phyloP scores from a whole-genome alignment of 1,140 invertebrate species.

The Aleiodes sp. region DNA sequence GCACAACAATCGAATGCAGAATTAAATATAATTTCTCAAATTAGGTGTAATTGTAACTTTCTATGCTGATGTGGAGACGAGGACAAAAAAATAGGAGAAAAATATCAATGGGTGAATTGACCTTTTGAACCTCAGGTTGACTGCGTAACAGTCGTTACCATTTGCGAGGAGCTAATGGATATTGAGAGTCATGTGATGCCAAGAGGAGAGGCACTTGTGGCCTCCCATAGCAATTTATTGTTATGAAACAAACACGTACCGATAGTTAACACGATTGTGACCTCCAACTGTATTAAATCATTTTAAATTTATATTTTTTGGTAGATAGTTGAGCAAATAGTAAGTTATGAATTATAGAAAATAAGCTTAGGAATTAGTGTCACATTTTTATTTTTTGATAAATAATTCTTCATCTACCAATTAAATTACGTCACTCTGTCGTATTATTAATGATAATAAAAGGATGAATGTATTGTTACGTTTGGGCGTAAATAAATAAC shows the following conservation, averaged over 20 bases:
- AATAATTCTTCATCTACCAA: too few relatives aligned
- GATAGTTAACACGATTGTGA: constrained; percentile 2
- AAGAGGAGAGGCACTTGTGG: background rate
- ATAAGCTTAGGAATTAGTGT: too few relatives aligned
- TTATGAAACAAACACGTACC: constrained; percentile 26
- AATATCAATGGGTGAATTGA: constrained; percentile 14
- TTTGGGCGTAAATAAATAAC: too few relatives aligned
- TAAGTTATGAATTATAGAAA: background rate
- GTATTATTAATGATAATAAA: too few relatives aligned
- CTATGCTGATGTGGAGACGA: background rate
- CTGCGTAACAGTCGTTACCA: constrained; percentile 15
- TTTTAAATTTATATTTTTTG: background rate
- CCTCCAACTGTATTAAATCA: constrained; percentile 13
- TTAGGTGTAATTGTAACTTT: constrained; percentile 10
- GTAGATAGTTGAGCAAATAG: background rate
- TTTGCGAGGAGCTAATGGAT: constrained; percentile 9
- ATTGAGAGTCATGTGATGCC: constrained; percentile 14
- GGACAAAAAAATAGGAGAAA: background rate
- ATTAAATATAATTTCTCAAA: constrained; percentile 8
- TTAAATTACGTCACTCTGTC: too few relatives aligned
- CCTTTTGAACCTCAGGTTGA: constrained; percentile 20
- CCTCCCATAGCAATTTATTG: constrained; percentile 23
- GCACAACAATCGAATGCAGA: background rate
- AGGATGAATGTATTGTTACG: too few relatives aligned
- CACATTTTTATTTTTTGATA: too few relatives aligned